These are phyloP conservation scores for Drosophila kanapiae DNA, from an alignment of 1,140 invertebrate genomes.

Conservation along the genomic window DNA sequence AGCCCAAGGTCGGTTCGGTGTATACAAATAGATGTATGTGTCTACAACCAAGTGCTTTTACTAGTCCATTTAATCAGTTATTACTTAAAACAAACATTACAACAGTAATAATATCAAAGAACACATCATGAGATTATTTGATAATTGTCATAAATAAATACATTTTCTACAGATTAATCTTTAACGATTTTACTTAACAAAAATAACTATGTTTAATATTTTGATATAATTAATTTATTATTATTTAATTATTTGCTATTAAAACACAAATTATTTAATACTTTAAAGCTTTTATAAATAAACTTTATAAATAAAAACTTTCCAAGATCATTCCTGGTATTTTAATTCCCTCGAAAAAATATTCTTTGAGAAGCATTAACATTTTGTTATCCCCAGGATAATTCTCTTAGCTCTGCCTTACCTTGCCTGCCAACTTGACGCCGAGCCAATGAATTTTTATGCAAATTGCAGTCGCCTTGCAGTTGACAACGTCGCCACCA, in stretches of 20 bases:
- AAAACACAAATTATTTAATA: slow-evolving; percentile 1
- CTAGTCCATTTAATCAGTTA: not conserved
- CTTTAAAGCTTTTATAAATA: not conserved
- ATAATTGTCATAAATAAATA: not conserved
- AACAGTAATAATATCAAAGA: not conserved
- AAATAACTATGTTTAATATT: too few species aligned
- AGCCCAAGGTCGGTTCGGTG: not conserved
- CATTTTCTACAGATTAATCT: not conserved
- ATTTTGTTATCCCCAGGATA: slow-evolving; percentile 36
- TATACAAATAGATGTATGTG: not conserved
- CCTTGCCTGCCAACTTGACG: slow-evolving; percentile 62
- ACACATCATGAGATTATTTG: not conserved
- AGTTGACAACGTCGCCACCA: slow-evolving; percentile 68
- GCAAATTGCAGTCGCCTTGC: slow-evolving; percentile 80
- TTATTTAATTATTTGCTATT: not conserved
- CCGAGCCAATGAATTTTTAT: slow-evolving; percentile 81
- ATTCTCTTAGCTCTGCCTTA: slow-evolving; percentile 4
- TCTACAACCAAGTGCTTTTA: not conserved
- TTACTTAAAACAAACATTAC: not conserved
- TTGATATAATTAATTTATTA: too few species aligned
- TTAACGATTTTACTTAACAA: not conserved
- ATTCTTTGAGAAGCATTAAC: slow-evolving; percentile 20
- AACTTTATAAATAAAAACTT: slow-evolving; percentile 5
- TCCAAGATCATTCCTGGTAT: slow-evolving; percentile 1
- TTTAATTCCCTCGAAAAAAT: slow-evolving; percentile 16